phyloP scores from a whole-genome alignment of 2,888 invertebrate genomes.

The Orthonychiurus folsomi region DNA sequence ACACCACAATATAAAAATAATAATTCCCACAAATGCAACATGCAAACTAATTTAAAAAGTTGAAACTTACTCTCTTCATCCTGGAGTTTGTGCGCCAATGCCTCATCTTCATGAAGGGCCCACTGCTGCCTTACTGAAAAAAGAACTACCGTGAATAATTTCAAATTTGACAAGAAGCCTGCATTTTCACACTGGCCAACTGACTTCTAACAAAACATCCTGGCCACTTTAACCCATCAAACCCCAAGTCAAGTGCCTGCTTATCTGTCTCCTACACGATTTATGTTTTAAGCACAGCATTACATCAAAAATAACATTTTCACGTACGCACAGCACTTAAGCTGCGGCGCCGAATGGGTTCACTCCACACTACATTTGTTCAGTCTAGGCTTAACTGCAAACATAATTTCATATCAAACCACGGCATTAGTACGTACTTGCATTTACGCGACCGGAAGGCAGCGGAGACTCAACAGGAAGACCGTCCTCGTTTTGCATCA shows the following conservation, averaged over 20 bases:
- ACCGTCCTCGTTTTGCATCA: constrained; percentile 4
- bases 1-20: neutral
- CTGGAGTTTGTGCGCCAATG: constrained; percentile 68
- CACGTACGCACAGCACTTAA: too few species aligned
- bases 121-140: constrained; percentile 67
- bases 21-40: neutral
- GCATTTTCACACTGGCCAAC: neutral
- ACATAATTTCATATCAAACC: neutral
- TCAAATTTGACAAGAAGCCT: neutral
- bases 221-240: neutral
- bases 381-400: neutral
- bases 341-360: too few species aligned
- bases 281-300: neutral
- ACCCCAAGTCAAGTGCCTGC: neutral
- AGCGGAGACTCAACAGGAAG: constrained; percentile 5
- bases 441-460: constrained; percentile 8
- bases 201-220: neutral
- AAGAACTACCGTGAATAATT: constrained; percentile 23
- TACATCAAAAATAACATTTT: too few species aligned
- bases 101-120: constrained; percentile 74
- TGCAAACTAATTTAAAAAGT: constrained; percentile 13
- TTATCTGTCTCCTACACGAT: neutral
- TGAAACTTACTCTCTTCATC: constrained; percentile 63
- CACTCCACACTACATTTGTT: neutral
- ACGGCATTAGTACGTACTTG: neutral